These are phyloP conservation scores for Strix occidentalis DNA, from an alignment of 2,797 vertebrate species.

Conservation along the genomic window DNA sequence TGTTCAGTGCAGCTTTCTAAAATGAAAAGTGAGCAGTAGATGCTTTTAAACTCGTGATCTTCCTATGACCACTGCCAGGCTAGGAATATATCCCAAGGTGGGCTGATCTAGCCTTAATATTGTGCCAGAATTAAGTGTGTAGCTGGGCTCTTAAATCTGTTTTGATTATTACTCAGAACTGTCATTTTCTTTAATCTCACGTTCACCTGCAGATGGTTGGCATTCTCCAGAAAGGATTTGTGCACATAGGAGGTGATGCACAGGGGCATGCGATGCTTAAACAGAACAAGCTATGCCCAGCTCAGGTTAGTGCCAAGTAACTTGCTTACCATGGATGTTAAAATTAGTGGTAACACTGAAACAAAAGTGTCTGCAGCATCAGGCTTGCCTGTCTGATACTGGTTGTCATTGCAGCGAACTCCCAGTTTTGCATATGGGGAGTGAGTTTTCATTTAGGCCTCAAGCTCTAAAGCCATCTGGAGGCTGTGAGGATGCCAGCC, in stretches of 20 bases:
- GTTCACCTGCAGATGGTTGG: background rate
- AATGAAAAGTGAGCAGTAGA: background rate
- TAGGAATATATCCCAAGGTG: background rate
- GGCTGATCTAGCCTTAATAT: rapidly evolving
- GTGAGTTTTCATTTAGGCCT: background rate
- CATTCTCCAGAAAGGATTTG: background rate
- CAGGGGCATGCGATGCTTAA: rapidly evolving
- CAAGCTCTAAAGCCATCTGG: background rate
- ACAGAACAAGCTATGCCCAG: background rate
- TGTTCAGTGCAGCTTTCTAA: background rate
- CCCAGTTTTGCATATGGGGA: background rate
- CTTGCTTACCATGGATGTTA: background rate
- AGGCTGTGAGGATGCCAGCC: background rate
- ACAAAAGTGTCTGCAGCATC: background rate
- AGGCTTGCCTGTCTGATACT: rapidly evolving
- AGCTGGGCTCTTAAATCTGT: background rate
- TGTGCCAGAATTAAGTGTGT: background rate
- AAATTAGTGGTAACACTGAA: rapidly evolving
- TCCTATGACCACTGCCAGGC: background rate
- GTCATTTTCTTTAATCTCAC: rapidly evolving
- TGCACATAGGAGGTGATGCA: background rate
- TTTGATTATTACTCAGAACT: background rate
- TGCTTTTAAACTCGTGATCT: background rate
- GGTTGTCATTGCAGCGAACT: background rate
- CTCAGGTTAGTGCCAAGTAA: background rate